A percentile compares a stretch with the other conserved stretches of the same genome.
phyloP scores from a whole-genome alignment of 2,888 invertebrate genomes.

The Ectobius pallidus region DNA sequence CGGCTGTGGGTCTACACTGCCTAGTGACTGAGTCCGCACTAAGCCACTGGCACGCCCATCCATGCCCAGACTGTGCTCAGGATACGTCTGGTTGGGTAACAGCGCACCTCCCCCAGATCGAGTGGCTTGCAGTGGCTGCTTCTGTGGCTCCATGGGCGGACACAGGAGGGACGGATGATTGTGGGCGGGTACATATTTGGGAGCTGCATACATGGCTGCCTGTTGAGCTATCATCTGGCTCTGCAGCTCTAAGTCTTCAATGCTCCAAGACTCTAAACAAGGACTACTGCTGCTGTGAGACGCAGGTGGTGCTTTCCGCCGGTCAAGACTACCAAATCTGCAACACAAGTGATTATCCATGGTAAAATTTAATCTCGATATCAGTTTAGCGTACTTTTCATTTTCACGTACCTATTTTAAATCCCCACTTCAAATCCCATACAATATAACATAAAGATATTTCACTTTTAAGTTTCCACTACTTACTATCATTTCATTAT shows the following conservation, averaged over 20 bases:
- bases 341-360: too few species aligned
- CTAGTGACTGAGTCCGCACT: conserved; percentile 64
- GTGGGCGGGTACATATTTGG: background rate
- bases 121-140: background rate
- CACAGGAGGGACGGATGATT: background rate
- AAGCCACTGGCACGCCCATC: conserved; percentile 48
- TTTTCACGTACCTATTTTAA: too few species aligned
- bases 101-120: conserved; percentile 45
- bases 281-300: conserved; percentile 40
- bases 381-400: too few species aligned
- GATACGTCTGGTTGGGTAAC: conserved; percentile 53
- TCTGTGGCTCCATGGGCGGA: conserved; percentile 2
- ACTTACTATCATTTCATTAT: too few species aligned
- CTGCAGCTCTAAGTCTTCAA: conserved; percentile 39
- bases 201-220: background rate
- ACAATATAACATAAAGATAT: too few species aligned
- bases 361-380: too few species aligned
- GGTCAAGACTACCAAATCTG: conserved; percentile 61
- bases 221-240: background rate
- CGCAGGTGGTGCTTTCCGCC: conserved; percentile 51
- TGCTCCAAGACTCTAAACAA: conserved; percentile 42
- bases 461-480: too few species aligned
- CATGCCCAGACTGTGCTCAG: conserved; percentile 48
- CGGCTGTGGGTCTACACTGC: conserved; percentile 58
- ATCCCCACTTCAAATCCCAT: too few species aligned